Conservation (phyloP, 2,113 vertebrate genomes). For the Erythrolamprus reginae region DNA sequence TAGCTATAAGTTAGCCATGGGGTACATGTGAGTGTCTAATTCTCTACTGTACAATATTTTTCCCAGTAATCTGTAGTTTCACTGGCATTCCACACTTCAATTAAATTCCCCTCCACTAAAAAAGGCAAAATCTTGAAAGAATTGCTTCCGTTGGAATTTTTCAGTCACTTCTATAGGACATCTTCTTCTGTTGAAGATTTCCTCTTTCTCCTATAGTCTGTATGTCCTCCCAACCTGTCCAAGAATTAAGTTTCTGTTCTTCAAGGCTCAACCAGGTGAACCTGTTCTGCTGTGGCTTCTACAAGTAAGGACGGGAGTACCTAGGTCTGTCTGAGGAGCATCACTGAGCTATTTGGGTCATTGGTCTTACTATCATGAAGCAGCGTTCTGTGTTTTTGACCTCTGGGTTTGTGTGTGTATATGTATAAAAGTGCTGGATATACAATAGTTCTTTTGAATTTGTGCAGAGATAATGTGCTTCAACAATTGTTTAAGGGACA, state of each 20-base stretch:
- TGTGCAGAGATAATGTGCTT: not conserved
- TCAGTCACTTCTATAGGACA: not conserved
- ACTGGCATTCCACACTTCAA: not conserved
- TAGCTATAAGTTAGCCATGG: not conserved
- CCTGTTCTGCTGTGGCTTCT: not conserved
- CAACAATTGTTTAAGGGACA: not conserved
- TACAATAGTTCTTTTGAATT: not conserved
- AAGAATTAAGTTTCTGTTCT: not conserved
- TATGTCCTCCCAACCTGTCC: not conserved
- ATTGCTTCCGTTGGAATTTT: not conserved
- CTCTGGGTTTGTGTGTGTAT: not conserved
- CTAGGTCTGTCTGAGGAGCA: not conserved
- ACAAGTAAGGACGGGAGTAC: not conserved
- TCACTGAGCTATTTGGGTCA: not conserved
- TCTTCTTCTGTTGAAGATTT: not conserved
- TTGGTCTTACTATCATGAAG: not conserved
- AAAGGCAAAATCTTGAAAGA: not conserved
- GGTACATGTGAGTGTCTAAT: not conserved
- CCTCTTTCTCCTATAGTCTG: not conserved
- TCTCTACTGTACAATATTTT: not conserved
- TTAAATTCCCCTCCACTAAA: not conserved
- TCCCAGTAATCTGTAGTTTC: not conserved
- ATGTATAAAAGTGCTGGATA: not conserved
- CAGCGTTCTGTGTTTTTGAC: not conserved
- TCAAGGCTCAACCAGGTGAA: not conserved